Conservation (phyloP, 2,113 vertebrate species). For the Phalacrocorax carbo region DNA sequence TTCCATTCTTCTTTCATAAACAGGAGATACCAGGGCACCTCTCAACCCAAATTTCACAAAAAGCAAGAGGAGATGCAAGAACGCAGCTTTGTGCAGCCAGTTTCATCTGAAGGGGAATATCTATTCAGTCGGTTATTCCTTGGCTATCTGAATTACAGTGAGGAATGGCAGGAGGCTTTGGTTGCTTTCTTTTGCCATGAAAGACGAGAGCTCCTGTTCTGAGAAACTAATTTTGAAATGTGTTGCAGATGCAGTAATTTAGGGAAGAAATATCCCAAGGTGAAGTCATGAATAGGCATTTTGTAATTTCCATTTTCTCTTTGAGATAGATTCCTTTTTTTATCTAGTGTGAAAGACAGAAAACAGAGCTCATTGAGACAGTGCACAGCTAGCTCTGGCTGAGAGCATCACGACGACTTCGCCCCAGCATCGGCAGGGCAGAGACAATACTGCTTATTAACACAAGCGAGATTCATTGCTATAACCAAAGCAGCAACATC, state of each 20-base stretch:
- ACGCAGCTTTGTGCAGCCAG: background rate
- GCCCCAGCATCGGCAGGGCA: background rate
- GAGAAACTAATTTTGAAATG: background rate
- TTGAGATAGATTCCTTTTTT: background rate
- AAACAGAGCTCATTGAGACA: background rate
- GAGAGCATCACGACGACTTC: background rate
- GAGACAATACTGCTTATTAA: background rate
- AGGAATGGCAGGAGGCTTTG: background rate
- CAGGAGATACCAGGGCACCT: background rate
- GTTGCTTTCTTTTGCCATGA: background rate
- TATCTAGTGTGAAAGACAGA: background rate
- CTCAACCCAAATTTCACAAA: background rate
- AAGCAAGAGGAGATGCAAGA: background rate
- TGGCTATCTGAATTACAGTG: background rate
- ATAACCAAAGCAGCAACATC: background rate
- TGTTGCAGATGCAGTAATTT: background rate
- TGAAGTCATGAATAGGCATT: background rate
- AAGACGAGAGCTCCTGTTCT: background rate
- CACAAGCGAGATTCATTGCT: constrained; percentile 19
- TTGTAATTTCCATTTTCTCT: background rate
- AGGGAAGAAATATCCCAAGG: background rate
- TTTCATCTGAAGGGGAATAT: background rate
- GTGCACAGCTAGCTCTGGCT: background rate
- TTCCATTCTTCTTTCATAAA: background rate
- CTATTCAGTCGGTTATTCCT: background rate